These are phyloP conservation scores for Elaeidobius kamerunicus DNA, from an alignment of 2,888 invertebrate species.

Conservation along the genomic window DNA sequence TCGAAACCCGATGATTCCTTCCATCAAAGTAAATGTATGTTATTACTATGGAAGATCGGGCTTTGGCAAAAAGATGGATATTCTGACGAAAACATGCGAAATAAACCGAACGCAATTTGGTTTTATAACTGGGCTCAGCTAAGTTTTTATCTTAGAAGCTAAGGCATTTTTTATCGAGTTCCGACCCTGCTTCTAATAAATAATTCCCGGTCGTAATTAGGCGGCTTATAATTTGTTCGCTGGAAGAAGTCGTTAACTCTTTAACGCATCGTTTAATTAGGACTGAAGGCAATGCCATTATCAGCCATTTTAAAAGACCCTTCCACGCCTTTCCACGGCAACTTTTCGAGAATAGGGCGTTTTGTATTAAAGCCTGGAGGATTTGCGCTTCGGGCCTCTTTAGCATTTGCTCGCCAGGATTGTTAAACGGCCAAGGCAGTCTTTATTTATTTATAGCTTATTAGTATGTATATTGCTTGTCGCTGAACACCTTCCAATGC, in stretches of 20 bases:
- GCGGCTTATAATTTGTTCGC: conserved; percentile 39
- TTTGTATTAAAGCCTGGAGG: conserved; percentile 12
- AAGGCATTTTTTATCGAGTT: neutral
- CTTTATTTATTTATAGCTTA: conserved; percentile 2
- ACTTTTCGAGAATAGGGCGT: conserved; percentile 16
- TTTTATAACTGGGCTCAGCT: no score
- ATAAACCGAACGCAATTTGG: no score
- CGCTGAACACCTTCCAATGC: no score
- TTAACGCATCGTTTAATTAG: conserved; percentile 40
- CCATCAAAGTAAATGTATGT: no score
- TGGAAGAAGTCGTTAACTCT: conserved; percentile 39
- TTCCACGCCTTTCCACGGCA: conserved; percentile 14
- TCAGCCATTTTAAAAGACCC: conserved; percentile 34
- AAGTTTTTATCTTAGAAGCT: neutral
- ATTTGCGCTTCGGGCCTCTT: conserved; percentile 11
- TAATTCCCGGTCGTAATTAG: conserved; percentile 22
- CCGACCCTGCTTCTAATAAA: neutral
- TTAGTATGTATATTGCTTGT: neutral
- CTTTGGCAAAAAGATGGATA: no score
- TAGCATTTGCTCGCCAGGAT: neutral
- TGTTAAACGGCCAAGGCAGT: neutral
- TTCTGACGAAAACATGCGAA: no score
- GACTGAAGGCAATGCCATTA: conserved; percentile 36
- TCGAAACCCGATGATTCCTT: no score
- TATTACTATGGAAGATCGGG: no score